Percentiles rank a stretch among this genome's conserved stretches.
Conservation (phyloP, 2,888 invertebrate species). For the Patella pellucida region DNA sequence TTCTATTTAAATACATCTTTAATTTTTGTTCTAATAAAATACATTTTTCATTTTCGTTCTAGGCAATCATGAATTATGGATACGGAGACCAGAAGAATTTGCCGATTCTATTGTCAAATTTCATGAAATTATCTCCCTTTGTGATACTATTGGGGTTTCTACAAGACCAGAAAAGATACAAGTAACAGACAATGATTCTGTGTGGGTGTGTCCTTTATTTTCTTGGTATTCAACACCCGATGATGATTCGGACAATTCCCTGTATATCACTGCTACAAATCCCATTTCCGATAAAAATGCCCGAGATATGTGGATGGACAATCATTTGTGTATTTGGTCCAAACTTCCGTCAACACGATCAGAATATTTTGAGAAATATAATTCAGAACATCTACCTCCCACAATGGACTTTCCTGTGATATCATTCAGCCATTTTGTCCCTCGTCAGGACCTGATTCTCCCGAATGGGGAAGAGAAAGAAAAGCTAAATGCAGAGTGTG, state of each 20-base stretch:
- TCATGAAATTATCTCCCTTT: slow-evolving; percentile 38
- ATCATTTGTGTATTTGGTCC: slow-evolving; percentile 42
- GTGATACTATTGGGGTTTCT: slow-evolving; percentile 35
- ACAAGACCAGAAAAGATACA: slow-evolving; percentile 32
- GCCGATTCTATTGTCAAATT: slow-evolving; percentile 41
- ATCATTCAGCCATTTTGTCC: slow-evolving; percentile 47
- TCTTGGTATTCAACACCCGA: slow-evolving; percentile 50
- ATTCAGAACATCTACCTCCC: slow-evolving; percentile 22
- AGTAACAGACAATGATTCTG: slow-evolving; percentile 14
- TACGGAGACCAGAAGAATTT: slow-evolving; percentile 24
- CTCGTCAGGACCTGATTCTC: slow-evolving; percentile 37
- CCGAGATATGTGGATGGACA: slow-evolving; percentile 45
- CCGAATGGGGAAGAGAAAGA: slow-evolving; percentile 30
- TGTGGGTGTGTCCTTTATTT: slow-evolving; percentile 44
- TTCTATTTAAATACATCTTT: no score
- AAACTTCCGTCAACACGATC: slow-evolving; percentile 28
- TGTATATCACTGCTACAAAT: slow-evolving; percentile 33
- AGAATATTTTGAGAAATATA: slow-evolving; percentile 38
- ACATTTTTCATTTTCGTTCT: neutral
- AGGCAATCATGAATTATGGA: slow-evolving; percentile 52
- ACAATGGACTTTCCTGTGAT: slow-evolving; percentile 37
- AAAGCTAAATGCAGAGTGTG: slow-evolving; percentile 31
- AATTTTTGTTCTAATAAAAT: neutral
- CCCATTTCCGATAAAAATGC: slow-evolving; percentile 26
- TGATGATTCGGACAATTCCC: slow-evolving; percentile 38